phyloP scores from a whole-genome alignment of 2,113 vertebrate species.

The Cebidichthys violaceus region DNA sequence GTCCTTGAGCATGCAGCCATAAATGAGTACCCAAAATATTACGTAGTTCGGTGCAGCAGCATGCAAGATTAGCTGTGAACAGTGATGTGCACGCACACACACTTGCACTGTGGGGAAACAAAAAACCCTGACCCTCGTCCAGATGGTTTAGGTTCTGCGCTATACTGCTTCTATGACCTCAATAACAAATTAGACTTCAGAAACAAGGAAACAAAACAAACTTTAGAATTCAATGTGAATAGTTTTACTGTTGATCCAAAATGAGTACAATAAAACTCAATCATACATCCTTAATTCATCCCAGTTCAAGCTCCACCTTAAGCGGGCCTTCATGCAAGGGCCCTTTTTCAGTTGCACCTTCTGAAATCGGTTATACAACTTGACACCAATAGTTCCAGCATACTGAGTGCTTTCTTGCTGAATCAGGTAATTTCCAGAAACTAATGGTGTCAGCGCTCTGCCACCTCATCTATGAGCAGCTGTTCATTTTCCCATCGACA shows the following conservation, averaged over 20 bases:
- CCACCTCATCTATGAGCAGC: slow-evolving; percentile 1
- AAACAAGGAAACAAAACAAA: neutral
- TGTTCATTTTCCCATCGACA: neutral
- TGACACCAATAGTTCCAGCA: neutral
- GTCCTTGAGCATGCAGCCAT: neutral
- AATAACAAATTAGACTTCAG: neutral
- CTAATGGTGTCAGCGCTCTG: neutral
- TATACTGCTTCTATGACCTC: neutral
- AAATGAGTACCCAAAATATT: neutral
- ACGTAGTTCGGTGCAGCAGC: neutral
- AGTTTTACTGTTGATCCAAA: neutral
- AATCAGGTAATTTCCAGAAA: neutral
- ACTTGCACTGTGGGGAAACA: neutral
- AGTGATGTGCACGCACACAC: neutral
- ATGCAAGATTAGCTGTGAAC: neutral
- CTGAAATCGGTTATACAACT: neutral
- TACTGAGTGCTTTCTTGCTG: neutral
- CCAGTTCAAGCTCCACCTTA: neutral
- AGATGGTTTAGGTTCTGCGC: neutral
- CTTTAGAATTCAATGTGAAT: neutral
- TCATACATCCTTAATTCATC: neutral
- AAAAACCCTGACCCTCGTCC: neutral
- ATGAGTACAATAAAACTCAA: neutral
- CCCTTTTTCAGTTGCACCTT: neutral
- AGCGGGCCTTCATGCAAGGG: neutral